Conservation (phyloP, 1,140 invertebrate species). For the Trachymyrmex septentrionalis region DNA sequence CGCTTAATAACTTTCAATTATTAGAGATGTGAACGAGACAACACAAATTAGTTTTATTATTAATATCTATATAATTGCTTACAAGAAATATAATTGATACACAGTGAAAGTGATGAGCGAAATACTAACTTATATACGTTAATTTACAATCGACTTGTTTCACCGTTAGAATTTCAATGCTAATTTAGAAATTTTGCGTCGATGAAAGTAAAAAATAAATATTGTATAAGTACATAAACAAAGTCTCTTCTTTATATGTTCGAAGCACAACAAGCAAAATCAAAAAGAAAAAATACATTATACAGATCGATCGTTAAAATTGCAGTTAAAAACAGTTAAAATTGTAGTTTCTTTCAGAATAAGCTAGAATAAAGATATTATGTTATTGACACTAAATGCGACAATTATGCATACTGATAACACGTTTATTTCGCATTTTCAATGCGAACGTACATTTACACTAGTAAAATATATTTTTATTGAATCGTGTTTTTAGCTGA, state of each 20-base stretch:
- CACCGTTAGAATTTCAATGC: slow-evolving; percentile 32
- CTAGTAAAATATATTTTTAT: slow-evolving; percentile 2
- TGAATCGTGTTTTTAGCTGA: background rate
- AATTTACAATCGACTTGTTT: slow-evolving; percentile 25
- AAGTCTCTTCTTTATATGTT: background rate
- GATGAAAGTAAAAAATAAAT: background rate
- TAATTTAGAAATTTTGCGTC: background rate
- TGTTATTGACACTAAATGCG: background rate
- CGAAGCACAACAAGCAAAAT: background rate
- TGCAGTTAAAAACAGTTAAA: background rate
- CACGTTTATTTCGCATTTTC: background rate
- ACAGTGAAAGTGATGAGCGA: slow-evolving; percentile 37
- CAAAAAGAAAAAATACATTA: background rate
- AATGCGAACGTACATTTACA: background rate
- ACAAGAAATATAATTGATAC: slow-evolving; percentile 40
- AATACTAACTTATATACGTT: slow-evolving; percentile 35
- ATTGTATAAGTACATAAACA: background rate
- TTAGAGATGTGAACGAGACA: slow-evolving; percentile 7
- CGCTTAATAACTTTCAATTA: slow-evolving; percentile 38
- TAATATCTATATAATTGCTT: slow-evolving; percentile 46
- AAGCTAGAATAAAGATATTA: background rate
- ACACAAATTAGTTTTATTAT: slow-evolving; percentile 24
- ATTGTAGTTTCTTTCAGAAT: background rate
- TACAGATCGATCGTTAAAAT: background rate
- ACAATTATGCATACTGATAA: background rate